A percentile compares a stretch with the other conserved stretches of the same genome.
phyloP scores from a whole-genome alignment of 2,797 vertebrate species.

The Lacerta agilis region DNA sequence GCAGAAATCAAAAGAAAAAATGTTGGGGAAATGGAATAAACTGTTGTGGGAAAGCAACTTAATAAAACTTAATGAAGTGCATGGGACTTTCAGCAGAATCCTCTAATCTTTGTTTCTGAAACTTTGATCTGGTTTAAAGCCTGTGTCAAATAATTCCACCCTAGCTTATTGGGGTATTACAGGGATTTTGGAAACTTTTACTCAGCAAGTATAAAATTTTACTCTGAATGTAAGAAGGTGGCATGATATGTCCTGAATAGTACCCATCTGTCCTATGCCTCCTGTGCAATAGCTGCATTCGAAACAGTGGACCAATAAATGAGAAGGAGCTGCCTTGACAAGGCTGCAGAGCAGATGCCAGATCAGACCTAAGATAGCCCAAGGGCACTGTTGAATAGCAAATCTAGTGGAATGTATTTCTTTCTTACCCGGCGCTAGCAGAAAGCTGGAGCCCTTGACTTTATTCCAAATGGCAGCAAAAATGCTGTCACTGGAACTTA shows the following conservation, averaged over 20 bases:
- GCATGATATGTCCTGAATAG: neutral
- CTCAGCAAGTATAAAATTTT: neutral
- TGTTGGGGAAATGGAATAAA: too few species aligned
- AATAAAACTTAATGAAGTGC: neutral
- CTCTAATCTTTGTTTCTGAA: neutral
- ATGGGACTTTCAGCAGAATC: neutral
- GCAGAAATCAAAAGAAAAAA: too few species aligned
- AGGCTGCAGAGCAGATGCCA: conserved; percentile 19
- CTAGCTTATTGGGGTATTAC: neutral
- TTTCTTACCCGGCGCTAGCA: neutral
- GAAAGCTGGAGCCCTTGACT: neutral
- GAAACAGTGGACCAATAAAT: neutral
- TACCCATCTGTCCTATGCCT: neutral
- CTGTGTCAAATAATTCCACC: neutral
- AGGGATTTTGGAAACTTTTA: neutral
- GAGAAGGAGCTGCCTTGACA: neutral
- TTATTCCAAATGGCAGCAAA: neutral
- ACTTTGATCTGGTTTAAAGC: neutral
- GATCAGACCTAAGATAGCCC: neutral
- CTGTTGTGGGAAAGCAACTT: too few species aligned
- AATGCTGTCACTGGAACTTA: neutral
- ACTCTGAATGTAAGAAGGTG: neutral
- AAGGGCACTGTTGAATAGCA: neutral
- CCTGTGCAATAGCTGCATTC: neutral
- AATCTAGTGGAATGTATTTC: neutral